Conservation (phyloP, 2,797 vertebrate genomes). For the Parauchenoglanis punctatus region DNA sequence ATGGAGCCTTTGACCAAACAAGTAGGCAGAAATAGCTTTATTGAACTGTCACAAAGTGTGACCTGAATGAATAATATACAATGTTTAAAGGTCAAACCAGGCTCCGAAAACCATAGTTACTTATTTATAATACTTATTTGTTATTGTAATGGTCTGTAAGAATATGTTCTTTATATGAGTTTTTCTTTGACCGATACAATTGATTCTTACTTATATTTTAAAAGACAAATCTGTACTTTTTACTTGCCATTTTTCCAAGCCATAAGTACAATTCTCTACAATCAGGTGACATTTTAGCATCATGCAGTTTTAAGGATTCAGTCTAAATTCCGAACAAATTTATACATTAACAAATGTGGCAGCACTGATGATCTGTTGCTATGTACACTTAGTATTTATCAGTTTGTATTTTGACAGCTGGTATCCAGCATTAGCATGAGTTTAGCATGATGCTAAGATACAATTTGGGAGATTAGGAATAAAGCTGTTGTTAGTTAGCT, state of each 20-base stretch:
- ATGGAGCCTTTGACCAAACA: conserved; percentile 43
- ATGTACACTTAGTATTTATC: neutral
- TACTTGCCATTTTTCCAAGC: neutral
- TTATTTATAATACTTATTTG: neutral
- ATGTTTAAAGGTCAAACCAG: conserved; percentile 22
- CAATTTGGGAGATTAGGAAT: neutral
- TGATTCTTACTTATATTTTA: neutral
- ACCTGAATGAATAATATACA: neutral
- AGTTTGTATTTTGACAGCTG: neutral
- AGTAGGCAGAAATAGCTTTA: conserved; percentile 1
- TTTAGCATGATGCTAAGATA: neutral
- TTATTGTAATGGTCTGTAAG: neutral
- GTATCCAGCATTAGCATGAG: neutral
- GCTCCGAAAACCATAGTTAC: neutral
- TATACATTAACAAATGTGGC: neutral
- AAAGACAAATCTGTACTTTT: neutral
- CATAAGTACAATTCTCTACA: neutral
- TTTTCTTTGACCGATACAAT: neutral
- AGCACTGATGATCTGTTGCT: neutral
- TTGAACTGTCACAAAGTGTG: conserved; percentile 15
- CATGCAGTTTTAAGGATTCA: neutral
- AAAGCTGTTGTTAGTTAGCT: neutral
- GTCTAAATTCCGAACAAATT: neutral
- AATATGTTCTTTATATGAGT: neutral
- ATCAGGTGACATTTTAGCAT: neutral